Evolutionary conservation across 2,113 vertebrate genomes (phyloP).

Genomic region (Crocuta crocuta): DNA sequence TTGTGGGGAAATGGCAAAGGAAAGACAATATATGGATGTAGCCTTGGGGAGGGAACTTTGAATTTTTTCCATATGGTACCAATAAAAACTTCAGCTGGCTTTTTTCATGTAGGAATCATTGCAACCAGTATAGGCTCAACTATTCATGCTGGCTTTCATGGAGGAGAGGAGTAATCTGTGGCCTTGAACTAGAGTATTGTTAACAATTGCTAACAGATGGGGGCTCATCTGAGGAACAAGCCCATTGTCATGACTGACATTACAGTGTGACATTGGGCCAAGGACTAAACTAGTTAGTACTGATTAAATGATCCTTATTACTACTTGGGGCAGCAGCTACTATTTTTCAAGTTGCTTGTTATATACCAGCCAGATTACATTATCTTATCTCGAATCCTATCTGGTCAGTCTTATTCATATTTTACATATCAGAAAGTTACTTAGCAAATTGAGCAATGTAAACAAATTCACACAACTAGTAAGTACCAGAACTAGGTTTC

Average conservation of each 20-base stretch:
- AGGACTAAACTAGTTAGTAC: neutral
- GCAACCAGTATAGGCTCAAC: neutral
- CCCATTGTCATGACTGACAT: neutral
- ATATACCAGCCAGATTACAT: neutral
- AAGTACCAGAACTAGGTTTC: conserved; percentile 23
- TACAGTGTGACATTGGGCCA: neutral
- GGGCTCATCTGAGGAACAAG: neutral
- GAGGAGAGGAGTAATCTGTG: neutral
- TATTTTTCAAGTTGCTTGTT: neutral
- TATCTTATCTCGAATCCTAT: neutral
- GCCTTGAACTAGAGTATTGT: conserved; percentile 7
- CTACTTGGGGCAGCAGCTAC: neutral
- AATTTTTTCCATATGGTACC: neutral
- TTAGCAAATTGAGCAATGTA: neutral
- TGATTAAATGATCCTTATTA: neutral
- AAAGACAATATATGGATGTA: neutral
- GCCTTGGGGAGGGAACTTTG: neutral
- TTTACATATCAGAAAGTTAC: neutral
- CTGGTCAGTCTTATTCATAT: neutral
- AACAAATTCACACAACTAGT: neutral
- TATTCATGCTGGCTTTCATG: neutral
- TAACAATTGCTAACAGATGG: neutral
- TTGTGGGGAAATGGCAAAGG: neutral
- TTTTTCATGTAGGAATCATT: neutral
- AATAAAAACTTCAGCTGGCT: conserved; percentile 26